Conservation (phyloP, 2,797 vertebrate species). For the Loris lydekkerianus region DNA sequence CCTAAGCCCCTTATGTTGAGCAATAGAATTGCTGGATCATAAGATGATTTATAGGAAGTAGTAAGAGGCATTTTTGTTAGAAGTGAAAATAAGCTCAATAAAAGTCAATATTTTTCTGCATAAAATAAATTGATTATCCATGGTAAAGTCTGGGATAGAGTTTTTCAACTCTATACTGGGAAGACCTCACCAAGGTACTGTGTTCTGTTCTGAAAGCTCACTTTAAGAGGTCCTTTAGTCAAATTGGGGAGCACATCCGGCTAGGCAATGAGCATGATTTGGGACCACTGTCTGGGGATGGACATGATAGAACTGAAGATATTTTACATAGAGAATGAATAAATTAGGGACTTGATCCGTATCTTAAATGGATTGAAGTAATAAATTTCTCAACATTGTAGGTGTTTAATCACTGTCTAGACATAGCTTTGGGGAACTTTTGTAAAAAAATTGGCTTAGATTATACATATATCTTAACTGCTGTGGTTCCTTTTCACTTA, state of each 20-base stretch:
- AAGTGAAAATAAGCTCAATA: conserved; percentile 28
- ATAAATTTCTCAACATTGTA: neutral
- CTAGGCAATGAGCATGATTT: neutral
- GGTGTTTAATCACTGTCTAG: neutral
- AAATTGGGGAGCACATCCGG: neutral
- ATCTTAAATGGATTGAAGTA: conserved; percentile 4
- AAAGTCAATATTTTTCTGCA: neutral
- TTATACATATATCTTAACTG: conserved; percentile 20
- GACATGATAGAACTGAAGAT: neutral
- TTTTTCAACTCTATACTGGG: neutral
- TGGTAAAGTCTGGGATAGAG: neutral
- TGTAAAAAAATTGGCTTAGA: conserved; percentile 19
- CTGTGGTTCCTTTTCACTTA: neutral
- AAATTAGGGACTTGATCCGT: neutral
- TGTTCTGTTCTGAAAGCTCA: neutral
- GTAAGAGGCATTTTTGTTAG: neutral
- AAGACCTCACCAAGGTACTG: neutral
- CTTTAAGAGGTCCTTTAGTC: neutral
- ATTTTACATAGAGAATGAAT: neutral
- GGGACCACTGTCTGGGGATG: neutral
- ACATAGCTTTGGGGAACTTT: neutral
- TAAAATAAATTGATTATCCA: neutral
- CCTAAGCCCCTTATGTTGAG: neutral
- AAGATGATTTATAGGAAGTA: neutral
- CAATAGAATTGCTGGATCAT: neutral